These are phyloP conservation scores for Cybosia mesomella DNA, from an alignment of 2,888 invertebrate species.

Conservation along the genomic window DNA sequence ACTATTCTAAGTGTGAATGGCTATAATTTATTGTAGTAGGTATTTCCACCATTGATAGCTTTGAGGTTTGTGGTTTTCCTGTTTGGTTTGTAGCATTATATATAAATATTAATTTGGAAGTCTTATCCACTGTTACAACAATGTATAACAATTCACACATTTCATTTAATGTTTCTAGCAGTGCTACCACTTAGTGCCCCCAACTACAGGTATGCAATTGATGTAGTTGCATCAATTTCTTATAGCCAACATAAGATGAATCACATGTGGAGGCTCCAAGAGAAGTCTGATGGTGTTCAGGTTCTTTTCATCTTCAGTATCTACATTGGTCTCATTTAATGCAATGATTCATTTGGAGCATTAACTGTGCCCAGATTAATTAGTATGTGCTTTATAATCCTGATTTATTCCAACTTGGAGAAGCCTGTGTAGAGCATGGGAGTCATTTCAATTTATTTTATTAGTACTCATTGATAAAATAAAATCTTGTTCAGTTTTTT, in stretches of 20 bases:
- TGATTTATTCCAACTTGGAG: too few relatives aligned
- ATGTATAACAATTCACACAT: too few relatives aligned
- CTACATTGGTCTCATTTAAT: too few relatives aligned
- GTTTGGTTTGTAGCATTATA: conserved; percentile 31
- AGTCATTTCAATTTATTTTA: too few relatives aligned
- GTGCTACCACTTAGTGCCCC: not conserved
- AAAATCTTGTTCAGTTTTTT: too few relatives aligned
- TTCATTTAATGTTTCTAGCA: not conserved
- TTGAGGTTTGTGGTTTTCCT: conserved; percentile 61
- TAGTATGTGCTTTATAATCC: too few relatives aligned
- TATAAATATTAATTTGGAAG: not conserved
- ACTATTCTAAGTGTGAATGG: conserved; percentile 5
- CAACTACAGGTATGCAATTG: not conserved
- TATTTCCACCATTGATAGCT: conserved; percentile 43
- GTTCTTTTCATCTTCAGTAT: not conserved
- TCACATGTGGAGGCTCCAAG: not conserved
- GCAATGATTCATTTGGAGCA: too few relatives aligned
- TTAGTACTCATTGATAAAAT: too few relatives aligned
- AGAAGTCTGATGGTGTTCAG: not conserved
- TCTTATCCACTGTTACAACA: not conserved
- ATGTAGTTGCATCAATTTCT: not conserved
- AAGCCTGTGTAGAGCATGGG: too few relatives aligned
- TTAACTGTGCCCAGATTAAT: too few relatives aligned
- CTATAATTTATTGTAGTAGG: not conserved
- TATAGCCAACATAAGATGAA: not conserved